These are phyloP conservation scores for Menidia beryllina DNA, from an alignment of 2,113 vertebrate genomes.

Conservation along the genomic window DNA sequence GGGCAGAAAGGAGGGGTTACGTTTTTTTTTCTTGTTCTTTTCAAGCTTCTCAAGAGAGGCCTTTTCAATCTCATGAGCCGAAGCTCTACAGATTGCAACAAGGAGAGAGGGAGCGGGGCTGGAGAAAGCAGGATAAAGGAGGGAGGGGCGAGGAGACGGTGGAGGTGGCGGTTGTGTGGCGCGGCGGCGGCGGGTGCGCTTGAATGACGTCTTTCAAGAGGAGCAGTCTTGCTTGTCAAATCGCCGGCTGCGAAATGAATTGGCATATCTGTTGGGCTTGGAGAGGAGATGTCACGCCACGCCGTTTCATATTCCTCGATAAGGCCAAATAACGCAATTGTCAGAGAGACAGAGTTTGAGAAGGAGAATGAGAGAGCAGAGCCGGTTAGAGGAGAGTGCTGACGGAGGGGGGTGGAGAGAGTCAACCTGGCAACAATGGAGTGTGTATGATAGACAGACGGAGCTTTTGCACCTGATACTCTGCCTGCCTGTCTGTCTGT, in stretches of 20 bases:
- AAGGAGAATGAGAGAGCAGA: constrained; percentile 69
- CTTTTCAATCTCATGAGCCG: constrained; percentile 89
- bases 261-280: constrained; percentile 92
- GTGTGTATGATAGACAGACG: constrained; percentile 70
- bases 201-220: constrained; percentile 99
- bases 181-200: constrained; percentile 81
- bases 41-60: constrained; percentile 82
- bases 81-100: constrained; percentile 86
- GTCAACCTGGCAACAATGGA: constrained; percentile 66
- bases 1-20: constrained; percentile 23
- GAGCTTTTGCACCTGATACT: constrained; percentile 70
- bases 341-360: constrained; percentile 77
- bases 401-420: constrained; percentile 10
- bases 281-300: constrained; percentile 90
- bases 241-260: constrained; percentile 93
- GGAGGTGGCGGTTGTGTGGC: constrained; percentile 63
- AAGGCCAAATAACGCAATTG: constrained; percentile 95
- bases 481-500: constrained; percentile 45
- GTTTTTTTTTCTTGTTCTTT: constrained; percentile 27
- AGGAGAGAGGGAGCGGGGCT: constrained; percentile 67
- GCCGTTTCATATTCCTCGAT: constrained; percentile 96
- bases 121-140: constrained; percentile 69
- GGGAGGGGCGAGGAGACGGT: constrained; percentile 62
- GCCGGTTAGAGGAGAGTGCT: constrained; percentile 58
- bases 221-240: constrained; percentile 99